phyloP scores from a whole-genome alignment of 2,797 vertebrate species.

The Serranus cabrilla region DNA sequence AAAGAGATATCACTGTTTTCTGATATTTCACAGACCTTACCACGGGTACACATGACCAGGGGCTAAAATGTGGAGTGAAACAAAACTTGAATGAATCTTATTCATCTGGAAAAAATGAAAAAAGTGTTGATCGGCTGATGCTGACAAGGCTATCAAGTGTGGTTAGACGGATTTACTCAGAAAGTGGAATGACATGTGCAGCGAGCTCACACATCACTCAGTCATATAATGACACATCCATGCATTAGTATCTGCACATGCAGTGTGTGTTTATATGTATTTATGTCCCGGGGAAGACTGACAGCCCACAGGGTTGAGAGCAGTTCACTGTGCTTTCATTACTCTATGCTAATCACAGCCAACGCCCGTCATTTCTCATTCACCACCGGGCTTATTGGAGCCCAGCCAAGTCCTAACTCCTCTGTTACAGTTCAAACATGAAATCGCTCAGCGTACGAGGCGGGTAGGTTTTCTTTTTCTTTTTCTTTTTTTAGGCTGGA shows the following conservation, averaged over 20 bases:
- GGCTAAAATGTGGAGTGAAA: background rate
- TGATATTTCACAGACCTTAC: background rate
- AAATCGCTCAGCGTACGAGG: constrained; percentile 27
- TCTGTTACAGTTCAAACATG: constrained; percentile 51
- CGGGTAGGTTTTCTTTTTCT: background rate
- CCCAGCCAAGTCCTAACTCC: constrained; percentile 49
- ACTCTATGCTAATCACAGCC: constrained; percentile 65
- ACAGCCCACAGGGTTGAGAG: constrained; percentile 40
- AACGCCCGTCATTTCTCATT: constrained; percentile 62
- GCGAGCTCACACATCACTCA: constrained; percentile 2
- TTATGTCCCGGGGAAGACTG: constrained; percentile 33
- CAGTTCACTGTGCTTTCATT: constrained; percentile 53
- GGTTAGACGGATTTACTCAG: background rate
- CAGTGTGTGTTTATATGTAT: constrained; percentile 17
- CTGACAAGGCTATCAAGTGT: background rate
- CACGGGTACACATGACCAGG: background rate
- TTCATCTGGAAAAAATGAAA: background rate
- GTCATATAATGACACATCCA: background rate
- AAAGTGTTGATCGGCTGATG: background rate
- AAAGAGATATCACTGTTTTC: background rate
- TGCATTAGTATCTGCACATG: constrained; percentile 9
- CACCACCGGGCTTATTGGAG: constrained; percentile 44
- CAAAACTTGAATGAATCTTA: background rate
- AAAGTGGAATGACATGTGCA: background rate
- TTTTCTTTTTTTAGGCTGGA: background rate